Evolutionary conservation across 2,797 vertebrate genomes (phyloP).

Genomic region (Lithobates pipiens): DNA sequence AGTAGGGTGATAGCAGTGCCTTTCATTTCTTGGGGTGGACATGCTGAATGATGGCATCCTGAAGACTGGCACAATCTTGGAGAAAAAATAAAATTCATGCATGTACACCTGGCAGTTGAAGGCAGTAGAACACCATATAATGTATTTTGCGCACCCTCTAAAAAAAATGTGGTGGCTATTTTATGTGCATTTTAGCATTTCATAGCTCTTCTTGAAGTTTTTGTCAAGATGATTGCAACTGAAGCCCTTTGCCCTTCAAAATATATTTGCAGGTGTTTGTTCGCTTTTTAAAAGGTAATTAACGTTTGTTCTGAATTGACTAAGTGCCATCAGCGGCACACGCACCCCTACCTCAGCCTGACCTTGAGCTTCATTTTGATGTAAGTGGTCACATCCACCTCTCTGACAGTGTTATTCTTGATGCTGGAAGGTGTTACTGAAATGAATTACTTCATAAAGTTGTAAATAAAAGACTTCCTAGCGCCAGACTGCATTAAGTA

Average conservation of each 20-base stretch:
- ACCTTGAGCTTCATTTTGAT: slow-evolving; percentile 26
- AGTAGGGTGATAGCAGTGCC: too few species aligned
- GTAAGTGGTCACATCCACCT: neutral
- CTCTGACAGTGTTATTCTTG: neutral
- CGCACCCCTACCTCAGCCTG: neutral
- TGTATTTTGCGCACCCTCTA: neutral
- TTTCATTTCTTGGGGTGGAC: too few species aligned
- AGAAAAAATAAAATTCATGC: too few species aligned
- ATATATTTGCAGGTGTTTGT: neutral
- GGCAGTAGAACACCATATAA: too few species aligned
- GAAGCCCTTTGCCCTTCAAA: neutral
- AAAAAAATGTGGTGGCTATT: neutral
- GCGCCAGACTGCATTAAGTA: slow-evolving; percentile 43
- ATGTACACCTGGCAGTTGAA: too few species aligned
- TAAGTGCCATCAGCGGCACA: neutral
- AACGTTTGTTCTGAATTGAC: neutral
- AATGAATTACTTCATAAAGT: slow-evolving; percentile 70
- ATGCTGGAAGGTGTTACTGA: slow-evolving; percentile 66
- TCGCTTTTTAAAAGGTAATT: neutral
- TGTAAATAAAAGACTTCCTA: slow-evolving; percentile 65
- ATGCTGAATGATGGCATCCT: too few species aligned
- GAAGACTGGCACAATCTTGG: too few species aligned
- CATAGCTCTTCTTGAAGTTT: neutral
- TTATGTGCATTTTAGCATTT: neutral
- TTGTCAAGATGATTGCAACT: neutral